These are phyloP conservation scores for Poecilobothrus nobilitatus DNA, from an alignment of 2,888 invertebrate species.

Conservation along the genomic window DNA sequence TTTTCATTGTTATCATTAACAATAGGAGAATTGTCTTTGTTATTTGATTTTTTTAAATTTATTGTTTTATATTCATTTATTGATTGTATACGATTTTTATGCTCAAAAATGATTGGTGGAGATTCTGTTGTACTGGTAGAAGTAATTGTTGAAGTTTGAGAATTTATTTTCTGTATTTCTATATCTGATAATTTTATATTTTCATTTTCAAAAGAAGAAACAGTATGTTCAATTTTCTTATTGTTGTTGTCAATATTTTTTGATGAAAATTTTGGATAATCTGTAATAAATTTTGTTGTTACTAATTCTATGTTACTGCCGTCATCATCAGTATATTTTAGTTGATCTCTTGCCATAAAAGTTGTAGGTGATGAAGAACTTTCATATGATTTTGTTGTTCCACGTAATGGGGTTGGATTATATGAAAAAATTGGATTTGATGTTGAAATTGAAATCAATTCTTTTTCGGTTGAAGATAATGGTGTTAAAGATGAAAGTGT, in stretches of 20 bases:
- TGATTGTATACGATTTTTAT: neutral
- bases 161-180: too few relatives aligned
- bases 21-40: neutral
- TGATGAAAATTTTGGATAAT: neutral
- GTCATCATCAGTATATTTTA: neutral
- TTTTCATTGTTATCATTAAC: slow-evolving; percentile 3
- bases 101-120: neutral
- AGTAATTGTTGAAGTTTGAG: too few relatives aligned
- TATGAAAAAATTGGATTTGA: neutral
- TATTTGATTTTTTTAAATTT: neutral
- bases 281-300: neutral
- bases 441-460: neutral
- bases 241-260: neutral
- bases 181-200: neutral
- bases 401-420: neutral
- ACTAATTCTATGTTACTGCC: neutral
- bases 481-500: neutral
- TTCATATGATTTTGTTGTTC: neutral
- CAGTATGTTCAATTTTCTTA: neutral
- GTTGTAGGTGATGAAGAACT: neutral
- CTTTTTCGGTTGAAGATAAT: neutral
- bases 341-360: neutral
- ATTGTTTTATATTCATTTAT: neutral
- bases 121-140: neutral
- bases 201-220: neutral